These are phyloP conservation scores for Athalia circularis DNA, from an alignment of 2,888 invertebrate genomes.

Conservation along the genomic window DNA sequence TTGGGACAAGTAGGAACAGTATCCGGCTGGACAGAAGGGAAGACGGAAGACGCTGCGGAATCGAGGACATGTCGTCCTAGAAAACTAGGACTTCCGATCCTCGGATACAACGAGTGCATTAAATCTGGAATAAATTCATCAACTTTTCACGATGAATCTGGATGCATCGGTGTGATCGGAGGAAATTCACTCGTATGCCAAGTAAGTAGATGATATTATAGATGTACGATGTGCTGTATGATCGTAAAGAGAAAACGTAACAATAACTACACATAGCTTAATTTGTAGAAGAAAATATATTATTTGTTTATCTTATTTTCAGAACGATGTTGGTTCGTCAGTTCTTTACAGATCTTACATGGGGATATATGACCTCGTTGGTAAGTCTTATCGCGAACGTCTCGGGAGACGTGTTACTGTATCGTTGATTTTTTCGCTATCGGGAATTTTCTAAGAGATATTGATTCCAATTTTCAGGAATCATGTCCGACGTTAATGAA, in stretches of 20 bases:
- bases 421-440: background rate
- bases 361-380: slow-evolving; percentile 76
- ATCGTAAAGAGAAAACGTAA: background rate
- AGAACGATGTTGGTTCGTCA: slow-evolving; percentile 78
- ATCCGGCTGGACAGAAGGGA: slow-evolving; percentile 73
- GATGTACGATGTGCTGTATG: no score
- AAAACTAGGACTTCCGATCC: slow-evolving; percentile 76
- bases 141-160: slow-evolving; percentile 75
- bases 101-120: slow-evolving; percentile 74
- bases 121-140: slow-evolving; percentile 67
- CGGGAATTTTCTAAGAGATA: background rate
- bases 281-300: background rate
- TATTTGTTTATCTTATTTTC: slow-evolving; percentile 53
- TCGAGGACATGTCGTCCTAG: slow-evolving; percentile 74
- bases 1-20: slow-evolving; percentile 76
- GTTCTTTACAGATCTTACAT: slow-evolving; percentile 75
- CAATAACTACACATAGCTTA: background rate
- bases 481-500: slow-evolving; percentile 75
- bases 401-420: no score
- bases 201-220: slow-evolving; percentile 67
- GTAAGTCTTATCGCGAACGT: slow-evolving; percentile 60
- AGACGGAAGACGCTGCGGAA: slow-evolving; percentile 55
- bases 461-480: slow-evolving; percentile 66
- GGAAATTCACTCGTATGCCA: slow-evolving; percentile 75
- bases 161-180: slow-evolving; percentile 77